Evolutionary conservation across 2,888 invertebrate species (phyloP).

Genomic region (Glaucopsyche alexis): DNA sequence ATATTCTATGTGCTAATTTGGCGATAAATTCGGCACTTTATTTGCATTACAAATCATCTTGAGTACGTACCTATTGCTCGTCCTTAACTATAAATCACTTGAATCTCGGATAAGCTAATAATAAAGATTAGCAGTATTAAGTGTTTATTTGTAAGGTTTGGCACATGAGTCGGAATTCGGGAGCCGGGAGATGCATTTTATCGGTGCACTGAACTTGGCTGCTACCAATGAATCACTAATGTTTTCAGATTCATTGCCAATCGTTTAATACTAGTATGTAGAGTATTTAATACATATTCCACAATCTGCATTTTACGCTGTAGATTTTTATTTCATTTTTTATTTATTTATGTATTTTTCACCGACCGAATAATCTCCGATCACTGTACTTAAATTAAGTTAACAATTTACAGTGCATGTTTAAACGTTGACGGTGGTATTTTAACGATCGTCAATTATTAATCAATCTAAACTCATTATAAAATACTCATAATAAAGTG

Average conservation of each 20-base stretch:
- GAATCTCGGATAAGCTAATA: slow-evolving; percentile 49
- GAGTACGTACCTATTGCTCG: not conserved
- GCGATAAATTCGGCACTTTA: not conserved
- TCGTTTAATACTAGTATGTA: not conserved
- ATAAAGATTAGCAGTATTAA: slow-evolving; percentile 45
- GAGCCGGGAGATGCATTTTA: slow-evolving; percentile 34
- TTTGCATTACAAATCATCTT: not conserved
- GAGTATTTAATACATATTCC: too few relatives aligned
- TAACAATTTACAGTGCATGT: too few relatives aligned
- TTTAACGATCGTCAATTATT: too few relatives aligned
- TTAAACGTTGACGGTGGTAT: too few relatives aligned
- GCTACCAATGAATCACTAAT: slow-evolving; percentile 43
- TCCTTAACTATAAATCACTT: slow-evolving; percentile 10
- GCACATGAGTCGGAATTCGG: slow-evolving; percentile 30
- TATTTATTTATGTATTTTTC: too few relatives aligned
- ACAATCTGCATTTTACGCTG: too few relatives aligned
- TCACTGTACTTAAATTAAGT: too few relatives aligned
- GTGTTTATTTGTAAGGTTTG: slow-evolving; percentile 38
- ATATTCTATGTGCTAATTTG: not conserved
- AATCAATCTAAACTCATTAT: too few relatives aligned
- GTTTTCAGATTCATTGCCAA: slow-evolving; percentile 22
- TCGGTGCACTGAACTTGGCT: slow-evolving; percentile 64
- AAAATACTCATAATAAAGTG: too few relatives aligned
- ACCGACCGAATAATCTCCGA: too few relatives aligned
- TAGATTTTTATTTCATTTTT: too few relatives aligned